A percentile compares a stretch with the other conserved stretches of the same genome.
These are phyloP conservation scores for Antennarius maculatus DNA, from an alignment of 2,797 vertebrate species.

Conservation along the genomic window DNA sequence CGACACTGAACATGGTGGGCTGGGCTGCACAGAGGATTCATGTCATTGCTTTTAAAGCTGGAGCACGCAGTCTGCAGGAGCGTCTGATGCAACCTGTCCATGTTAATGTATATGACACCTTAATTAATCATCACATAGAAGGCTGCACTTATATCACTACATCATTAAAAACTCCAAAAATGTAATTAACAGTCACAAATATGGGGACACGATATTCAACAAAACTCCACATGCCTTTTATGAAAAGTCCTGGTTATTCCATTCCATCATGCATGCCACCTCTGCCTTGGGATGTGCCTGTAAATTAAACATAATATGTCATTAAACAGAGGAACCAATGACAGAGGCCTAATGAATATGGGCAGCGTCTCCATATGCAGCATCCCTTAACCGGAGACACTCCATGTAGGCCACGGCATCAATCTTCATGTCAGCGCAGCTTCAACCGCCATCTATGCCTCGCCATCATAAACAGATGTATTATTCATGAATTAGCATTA, in stretches of 20 bases:
- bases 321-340: slow-evolving; percentile 50
- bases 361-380: slow-evolving; percentile 54
- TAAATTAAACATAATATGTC: slow-evolving; percentile 72
- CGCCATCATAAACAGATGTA: slow-evolving; percentile 73
- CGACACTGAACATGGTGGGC: slow-evolving; percentile 12
- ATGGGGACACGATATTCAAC: slow-evolving; percentile 3
- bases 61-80: slow-evolving; percentile 1
- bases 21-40: slow-evolving; percentile 10
- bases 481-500: slow-evolving; percentile 79
- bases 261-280: slow-evolving; percentile 32
- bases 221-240: slow-evolving; percentile 21
- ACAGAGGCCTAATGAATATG: slow-evolving; percentile 65
- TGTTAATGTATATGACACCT: slow-evolving; percentile 9
- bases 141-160: slow-evolving; percentile 5
- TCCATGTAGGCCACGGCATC: slow-evolving; percentile 70
- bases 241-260: slow-evolving; percentile 23
- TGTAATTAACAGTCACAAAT: slow-evolving; percentile 12
- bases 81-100: slow-evolving; percentile 6
- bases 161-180: slow-evolving; percentile 1
- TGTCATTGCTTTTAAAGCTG: slow-evolving; percentile 33
- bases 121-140: slow-evolving; percentile 6
- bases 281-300: slow-evolving; percentile 48
- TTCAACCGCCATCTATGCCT: slow-evolving; percentile 40
- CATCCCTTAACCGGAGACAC: slow-evolving; percentile 60
- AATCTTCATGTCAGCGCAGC: slow-evolving; percentile 67